Conservation (phyloP, 1,140 invertebrate species). For the Radopholus similis region DNA sequence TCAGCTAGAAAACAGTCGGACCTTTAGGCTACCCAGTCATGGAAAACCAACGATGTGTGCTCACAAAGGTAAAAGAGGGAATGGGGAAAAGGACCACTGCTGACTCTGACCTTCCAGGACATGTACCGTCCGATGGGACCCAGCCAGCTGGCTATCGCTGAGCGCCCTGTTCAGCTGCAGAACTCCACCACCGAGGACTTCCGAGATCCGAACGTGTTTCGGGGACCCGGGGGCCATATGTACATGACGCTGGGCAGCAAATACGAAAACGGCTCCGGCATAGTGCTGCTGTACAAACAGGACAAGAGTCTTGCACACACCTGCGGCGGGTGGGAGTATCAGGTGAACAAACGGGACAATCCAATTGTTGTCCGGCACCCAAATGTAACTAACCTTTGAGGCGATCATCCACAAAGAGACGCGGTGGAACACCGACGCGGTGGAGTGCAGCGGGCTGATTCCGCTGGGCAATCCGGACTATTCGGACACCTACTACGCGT, state of each 20-base stretch:
- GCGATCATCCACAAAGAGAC: slow-evolving; percentile 7
- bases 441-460: slow-evolving; percentile 8
- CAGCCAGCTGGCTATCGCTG: background rate
- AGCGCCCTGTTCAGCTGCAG: background rate
- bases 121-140: background rate
- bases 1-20: background rate
- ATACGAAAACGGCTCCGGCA: background rate
- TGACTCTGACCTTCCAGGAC: no score
- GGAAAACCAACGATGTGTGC: background rate
- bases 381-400: background rate
- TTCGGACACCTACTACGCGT: slow-evolving; percentile 1
- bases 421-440: background rate
- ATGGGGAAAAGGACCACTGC: background rate
- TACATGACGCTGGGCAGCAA: slow-evolving; percentile 2
- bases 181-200: background rate
- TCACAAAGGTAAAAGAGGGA: background rate
- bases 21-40: background rate
- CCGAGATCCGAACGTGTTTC: slow-evolving; percentile 12
- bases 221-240: background rate
- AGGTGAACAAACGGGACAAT: no score
- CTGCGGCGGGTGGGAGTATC: no score
- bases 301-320: background rate
- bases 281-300: background rate
- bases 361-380: background rate
- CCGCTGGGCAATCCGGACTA: background rate